Evolutionary conservation across 2,888 invertebrate genomes (phyloP).

Genomic region (Drosophila demipolita): DNA sequence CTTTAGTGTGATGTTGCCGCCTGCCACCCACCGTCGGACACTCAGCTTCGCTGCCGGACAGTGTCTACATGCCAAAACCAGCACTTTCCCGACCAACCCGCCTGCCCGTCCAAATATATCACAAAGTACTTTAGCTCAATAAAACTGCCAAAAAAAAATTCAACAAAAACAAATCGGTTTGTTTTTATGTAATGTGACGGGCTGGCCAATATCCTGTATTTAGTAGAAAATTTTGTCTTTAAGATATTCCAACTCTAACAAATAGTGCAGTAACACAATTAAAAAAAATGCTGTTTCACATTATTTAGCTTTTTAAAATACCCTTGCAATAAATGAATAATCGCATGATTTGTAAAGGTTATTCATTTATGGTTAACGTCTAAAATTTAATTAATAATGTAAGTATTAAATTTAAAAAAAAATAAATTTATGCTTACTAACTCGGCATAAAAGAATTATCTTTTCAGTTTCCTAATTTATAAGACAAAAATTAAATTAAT

Average conservation of each 20-base stretch:
- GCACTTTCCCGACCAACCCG: conserved; percentile 5
- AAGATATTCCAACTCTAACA: neutral
- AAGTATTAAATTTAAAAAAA: neutral
- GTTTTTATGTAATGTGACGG: neutral
- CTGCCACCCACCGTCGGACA: conserved; percentile 1
- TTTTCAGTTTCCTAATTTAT: neutral
- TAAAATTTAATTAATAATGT: neutral
- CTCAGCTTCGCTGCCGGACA: neutral
- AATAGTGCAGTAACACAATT: neutral
- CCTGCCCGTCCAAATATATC: conserved; percentile 29
- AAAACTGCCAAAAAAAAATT: conserved; percentile 68
- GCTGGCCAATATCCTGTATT: conserved; percentile 6
- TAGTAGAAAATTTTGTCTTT: neutral
- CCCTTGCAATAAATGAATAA: too few species aligned
- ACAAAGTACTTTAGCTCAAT: conserved; percentile 74
- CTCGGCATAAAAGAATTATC: neutral
- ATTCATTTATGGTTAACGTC: too few species aligned
- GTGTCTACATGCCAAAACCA: neutral
- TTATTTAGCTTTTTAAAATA: too few species aligned
- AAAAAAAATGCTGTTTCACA: too few species aligned
- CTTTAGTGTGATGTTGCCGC: conserved; percentile 48
- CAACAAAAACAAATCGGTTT: conserved; percentile 9
- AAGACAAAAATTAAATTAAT: neutral
- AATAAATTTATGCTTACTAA: neutral
- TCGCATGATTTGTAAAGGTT: too few species aligned